A percentile compares a stretch with the other conserved stretches of the same genome.
These are phyloP conservation scores for Hydropsyche betteni DNA, from an alignment of 2,888 invertebrate genomes.

Conservation along the genomic window DNA sequence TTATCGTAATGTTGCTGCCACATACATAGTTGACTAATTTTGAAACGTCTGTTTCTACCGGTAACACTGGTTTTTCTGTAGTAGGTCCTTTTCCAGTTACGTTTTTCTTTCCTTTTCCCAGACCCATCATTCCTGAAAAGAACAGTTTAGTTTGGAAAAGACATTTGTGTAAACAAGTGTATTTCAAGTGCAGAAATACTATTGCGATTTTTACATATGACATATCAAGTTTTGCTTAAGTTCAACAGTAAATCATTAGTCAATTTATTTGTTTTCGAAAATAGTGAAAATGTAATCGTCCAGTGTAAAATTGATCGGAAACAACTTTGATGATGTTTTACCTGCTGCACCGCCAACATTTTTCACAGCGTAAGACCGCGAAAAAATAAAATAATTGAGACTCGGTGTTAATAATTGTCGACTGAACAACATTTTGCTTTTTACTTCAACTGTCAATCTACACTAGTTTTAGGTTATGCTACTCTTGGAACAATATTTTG, in stretches of 20 bases:
- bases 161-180: not conserved
- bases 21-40: conserved; percentile 82
- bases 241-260: no score
- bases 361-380: not conserved
- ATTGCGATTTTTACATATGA: no score
- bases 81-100: conserved; percentile 70
- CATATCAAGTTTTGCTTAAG: no score
- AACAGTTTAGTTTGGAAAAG: not conserved
- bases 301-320: not conserved
- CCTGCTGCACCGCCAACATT: not conserved
- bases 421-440: no score
- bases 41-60: conserved; percentile 85
- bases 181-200: not conserved
- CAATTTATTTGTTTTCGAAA: no score
- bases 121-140: conserved; percentile 56
- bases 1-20: conserved; percentile 83
- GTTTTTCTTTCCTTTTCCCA: conserved; percentile 63
- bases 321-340: not conserved
- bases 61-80: conserved; percentile 76
- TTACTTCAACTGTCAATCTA: no score
- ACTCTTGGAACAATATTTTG: no score
- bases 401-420: not conserved
- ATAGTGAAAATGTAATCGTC: no score
- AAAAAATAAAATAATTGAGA: not conserved
- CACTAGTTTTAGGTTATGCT: no score